A percentile compares a stretch with the other conserved stretches of the same genome.
Conservation (phyloP, 2,113 vertebrate genomes). For the Trichechus manatus region DNA sequence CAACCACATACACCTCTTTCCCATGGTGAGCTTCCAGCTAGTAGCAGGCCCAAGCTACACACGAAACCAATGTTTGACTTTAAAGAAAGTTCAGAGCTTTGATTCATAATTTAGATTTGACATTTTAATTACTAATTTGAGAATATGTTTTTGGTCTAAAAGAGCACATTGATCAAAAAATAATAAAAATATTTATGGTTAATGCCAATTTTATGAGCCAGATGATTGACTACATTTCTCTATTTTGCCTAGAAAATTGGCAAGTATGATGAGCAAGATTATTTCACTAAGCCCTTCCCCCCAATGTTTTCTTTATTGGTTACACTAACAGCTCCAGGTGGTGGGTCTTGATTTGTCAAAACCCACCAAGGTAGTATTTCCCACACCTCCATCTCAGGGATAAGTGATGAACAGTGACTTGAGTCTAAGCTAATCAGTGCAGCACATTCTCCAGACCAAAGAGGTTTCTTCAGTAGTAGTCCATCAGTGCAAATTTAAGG, state of each 20-base stretch:
- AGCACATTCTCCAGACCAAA: neutral
- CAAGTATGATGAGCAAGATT: neutral
- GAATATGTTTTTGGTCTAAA: neutral
- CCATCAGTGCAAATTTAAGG: neutral
- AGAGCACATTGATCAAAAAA: neutral
- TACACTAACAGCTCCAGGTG: neutral
- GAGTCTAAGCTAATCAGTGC: neutral
- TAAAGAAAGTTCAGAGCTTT: neutral
- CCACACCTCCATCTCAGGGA: neutral
- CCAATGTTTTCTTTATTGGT: neutral
- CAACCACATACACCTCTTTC: neutral
- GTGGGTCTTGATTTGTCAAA: neutral
- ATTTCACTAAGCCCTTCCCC: neutral
- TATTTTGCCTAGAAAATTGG: neutral
- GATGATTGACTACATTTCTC: neutral
- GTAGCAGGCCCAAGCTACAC: neutral
- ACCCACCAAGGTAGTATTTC: neutral
- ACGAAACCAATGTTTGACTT: neutral
- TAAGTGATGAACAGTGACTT: neutral
- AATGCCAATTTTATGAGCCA: neutral
- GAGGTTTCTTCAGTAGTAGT: too few relatives aligned
- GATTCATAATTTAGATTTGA: constrained; percentile 1
- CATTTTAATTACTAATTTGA: constrained; percentile 3
- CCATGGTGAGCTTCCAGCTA: neutral
- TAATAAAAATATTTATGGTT: neutral